Evolutionary conservation across 2,888 invertebrate species (phyloP).

Genomic region (Chaetogeoica ovagalla): DNA sequence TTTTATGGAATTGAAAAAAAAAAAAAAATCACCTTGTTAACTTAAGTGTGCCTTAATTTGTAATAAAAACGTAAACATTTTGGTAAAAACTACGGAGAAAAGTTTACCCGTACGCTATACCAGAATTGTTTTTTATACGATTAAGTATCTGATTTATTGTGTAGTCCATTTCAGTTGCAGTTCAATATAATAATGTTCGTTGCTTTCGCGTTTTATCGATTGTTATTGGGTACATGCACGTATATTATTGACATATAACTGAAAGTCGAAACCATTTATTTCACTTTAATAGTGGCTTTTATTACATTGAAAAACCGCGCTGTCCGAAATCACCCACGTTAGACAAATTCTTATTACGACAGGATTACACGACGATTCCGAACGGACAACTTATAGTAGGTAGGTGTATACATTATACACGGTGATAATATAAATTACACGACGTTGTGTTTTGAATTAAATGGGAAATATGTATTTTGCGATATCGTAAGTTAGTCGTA

Average conservation of each 20-base stretch:
- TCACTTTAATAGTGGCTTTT: constrained; percentile 30
- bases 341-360: constrained; percentile 9
- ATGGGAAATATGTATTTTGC: not conserved
- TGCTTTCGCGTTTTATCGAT: constrained; percentile 25
- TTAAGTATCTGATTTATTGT: constrained; percentile 47
- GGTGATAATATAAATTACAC: not conserved
- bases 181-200: constrained; percentile 33
- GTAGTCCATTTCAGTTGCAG: constrained; percentile 32
- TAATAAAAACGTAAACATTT: constrained; percentile 35
- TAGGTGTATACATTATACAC: too few relatives aligned
- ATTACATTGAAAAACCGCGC: constrained; percentile 5
- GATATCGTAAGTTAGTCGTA: not conserved
- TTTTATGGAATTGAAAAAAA: not conserved
- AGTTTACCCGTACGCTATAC: not conserved
- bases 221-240: not conserved
- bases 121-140: constrained; percentile 44
- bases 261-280: constrained; percentile 38
- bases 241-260: constrained; percentile 32
- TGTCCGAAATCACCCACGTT: constrained; percentile 4
- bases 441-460: not conserved
- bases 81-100: constrained; percentile 7
- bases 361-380: not conserved
- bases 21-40: constrained; percentile 8
- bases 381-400: not conserved
- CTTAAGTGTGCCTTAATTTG: constrained; percentile 45